phyloP scores from a whole-genome alignment of 2,888 invertebrate genomes.

The Folsomia candida region DNA sequence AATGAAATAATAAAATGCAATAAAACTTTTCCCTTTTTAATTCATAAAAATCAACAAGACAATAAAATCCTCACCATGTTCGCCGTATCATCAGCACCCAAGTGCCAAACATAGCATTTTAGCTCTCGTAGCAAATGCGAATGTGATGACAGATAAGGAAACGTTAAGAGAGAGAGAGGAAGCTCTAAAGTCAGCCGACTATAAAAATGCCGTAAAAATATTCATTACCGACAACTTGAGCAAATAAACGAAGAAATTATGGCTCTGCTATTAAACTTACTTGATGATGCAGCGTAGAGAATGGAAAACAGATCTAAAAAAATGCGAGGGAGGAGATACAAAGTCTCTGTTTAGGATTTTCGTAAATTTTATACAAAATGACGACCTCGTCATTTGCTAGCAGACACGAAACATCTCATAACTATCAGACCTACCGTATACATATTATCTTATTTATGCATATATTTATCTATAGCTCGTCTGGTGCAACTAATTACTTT shows the following conservation, averaged over 20 bases:
- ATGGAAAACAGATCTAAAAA: not conserved
- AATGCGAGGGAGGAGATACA: not conserved
- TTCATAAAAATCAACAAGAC: not conserved
- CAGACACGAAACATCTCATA: no score
- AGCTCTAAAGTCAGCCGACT: not conserved
- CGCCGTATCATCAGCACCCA: not conserved
- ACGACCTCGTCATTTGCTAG: no score
- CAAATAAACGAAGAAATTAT: constrained; percentile 3
- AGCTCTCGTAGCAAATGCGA: not conserved
- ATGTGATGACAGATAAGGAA: constrained; percentile 3
- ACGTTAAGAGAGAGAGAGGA: not conserved
- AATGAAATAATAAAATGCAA: not conserved
- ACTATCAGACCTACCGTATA: no score
- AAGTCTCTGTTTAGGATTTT: not conserved
- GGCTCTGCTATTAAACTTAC: not conserved
- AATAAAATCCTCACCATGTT: not conserved
- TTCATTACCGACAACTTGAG: constrained; percentile 5
- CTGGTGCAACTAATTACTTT: no score
- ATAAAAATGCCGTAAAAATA: constrained; percentile 7
- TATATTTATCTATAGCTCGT: no score
- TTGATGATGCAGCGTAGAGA: not conserved
- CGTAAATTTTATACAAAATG: no score
- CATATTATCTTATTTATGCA: no score
- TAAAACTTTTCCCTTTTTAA: not conserved
- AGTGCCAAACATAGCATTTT: not conserved